Base-by-base conservation (phyloP, 2,888 invertebrate genomes). In the Papilio protenor region DNA sequence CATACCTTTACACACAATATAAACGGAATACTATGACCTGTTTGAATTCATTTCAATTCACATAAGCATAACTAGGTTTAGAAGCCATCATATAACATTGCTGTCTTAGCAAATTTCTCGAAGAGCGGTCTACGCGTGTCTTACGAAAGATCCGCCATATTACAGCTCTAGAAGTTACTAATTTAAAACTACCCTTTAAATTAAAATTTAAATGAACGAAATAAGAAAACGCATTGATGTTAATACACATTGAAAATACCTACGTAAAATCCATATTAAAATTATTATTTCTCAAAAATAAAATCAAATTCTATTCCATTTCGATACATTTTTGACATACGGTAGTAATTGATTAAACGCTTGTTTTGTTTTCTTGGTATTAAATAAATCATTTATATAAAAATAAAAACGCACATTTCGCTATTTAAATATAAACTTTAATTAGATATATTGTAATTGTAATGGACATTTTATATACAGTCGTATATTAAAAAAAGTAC, bases 131-230 rank as follows among this genome's bases (percentile, higher is more conserved):
- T 59, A 59, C 59, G 14, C 59, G 11, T 57, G 21, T 18, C 12
- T 23, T n/a, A 21, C 2, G 23, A 59, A 59, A 59, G 11, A 59
- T 11, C 57, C 21, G 57, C 23, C 23, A 59, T 59, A n/a, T 59
- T 59, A 23, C 12, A 2, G 12, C 14, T 23, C 12, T 23, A 59
- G 12, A 2, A 55, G 57, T 57, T 21, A 21, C 57, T 23, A 59
- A 59, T 59, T 59, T 59, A 59, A 59, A 59, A 23, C 59, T 59
- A 59, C 59, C 59, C 59, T 59, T 12, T 59, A 18, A 59, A 23
- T n/a, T 55, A 55, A n/a, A 55, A 55, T 21, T 55, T 10, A 55
- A 55, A 8, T 55, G 4, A 10, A 18, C n/a, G 10, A 55, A 55
- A 52, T 52, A 52, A 5, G 16, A 52, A 52, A 52, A 52, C 16